Conservation (phyloP, 2,113 vertebrate species). For the Lepus americanus region DNA sequence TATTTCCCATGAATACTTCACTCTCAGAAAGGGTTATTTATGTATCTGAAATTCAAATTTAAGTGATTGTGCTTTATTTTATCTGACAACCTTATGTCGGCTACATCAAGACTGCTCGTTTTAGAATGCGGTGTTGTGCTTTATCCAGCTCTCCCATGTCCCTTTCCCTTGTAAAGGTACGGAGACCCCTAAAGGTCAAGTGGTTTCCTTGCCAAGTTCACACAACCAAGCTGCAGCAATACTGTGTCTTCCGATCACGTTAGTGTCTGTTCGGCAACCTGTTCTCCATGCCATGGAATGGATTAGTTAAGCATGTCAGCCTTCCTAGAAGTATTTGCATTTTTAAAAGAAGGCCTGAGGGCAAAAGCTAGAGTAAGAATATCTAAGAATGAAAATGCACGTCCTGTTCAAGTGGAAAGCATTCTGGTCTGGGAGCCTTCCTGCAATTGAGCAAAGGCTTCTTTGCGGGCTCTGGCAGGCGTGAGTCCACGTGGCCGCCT, state of each 20-base stretch:
- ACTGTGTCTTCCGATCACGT: not conserved
- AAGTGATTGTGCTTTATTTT: not conserved
- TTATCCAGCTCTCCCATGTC: not conserved
- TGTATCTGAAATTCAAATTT: not conserved
- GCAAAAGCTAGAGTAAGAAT: conserved; percentile 8
- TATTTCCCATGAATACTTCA: not conserved
- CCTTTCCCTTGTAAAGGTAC: not conserved
- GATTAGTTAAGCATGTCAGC: not conserved
- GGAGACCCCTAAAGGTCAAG: not conserved
- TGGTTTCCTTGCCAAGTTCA: conserved; percentile 24
- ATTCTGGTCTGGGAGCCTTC: not conserved
- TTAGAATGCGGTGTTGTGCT: not conserved
- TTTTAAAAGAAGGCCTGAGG: conserved; percentile 47
- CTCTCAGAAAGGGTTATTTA: not conserved
- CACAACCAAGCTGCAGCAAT: not conserved
- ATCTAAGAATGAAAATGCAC: conserved; percentile 23
- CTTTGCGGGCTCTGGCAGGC: not conserved
- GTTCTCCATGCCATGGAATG: not conserved
- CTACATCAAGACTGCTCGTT: not conserved
- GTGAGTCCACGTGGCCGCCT: rapidly evolving
- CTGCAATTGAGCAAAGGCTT: not conserved
- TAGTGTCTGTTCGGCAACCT: not conserved
- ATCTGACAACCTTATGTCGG: not conserved
- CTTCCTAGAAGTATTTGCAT: conserved; percentile 52
- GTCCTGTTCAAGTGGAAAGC: not conserved